Evolutionary conservation across 2,113 vertebrate species (phyloP).

Genomic region (Thunnus maccoyii): DNA sequence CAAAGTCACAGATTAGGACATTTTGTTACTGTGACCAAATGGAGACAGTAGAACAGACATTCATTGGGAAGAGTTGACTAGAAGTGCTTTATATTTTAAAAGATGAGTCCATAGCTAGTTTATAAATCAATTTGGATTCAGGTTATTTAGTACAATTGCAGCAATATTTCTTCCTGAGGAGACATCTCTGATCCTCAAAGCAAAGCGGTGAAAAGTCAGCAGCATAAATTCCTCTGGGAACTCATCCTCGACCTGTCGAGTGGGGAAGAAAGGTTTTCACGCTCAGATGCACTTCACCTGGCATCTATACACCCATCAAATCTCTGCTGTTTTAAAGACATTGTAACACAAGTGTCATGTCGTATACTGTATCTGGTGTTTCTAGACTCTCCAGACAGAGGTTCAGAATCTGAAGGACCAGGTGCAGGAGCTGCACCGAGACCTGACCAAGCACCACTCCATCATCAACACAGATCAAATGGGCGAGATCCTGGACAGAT

Average conservation of each 20-base stretch:
- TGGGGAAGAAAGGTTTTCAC: slow-evolving; percentile 15
- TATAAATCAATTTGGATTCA: neutral
- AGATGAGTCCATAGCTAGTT: neutral
- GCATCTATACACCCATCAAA: slow-evolving; percentile 16
- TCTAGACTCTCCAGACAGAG: slow-evolving; percentile 89
- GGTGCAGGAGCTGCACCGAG: slow-evolving; percentile 94
- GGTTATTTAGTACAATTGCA: neutral
- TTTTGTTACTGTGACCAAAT: too few species aligned
- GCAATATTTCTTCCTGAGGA: neutral
- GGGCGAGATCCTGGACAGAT: slow-evolving; percentile 89
- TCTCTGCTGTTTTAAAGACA: slow-evolving; percentile 3
- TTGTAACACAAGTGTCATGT: neutral
- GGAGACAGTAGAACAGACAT: neutral
- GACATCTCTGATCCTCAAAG: slow-evolving; percentile 13
- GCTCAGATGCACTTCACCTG: slow-evolving; percentile 23
- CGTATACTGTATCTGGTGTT: slow-evolving; percentile 17
- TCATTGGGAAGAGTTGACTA: neutral
- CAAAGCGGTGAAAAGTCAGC: slow-evolving; percentile 20
- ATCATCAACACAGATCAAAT: slow-evolving; percentile 93
- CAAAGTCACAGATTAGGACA: neutral
- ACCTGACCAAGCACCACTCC: slow-evolving; percentile 95
- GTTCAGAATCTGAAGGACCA: slow-evolving; percentile 94
- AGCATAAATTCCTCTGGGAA: slow-evolving; percentile 16
- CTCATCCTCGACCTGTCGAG: slow-evolving; percentile 17
- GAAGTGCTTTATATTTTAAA: neutral